Base-by-base conservation (phyloP, 2,888 invertebrate genomes). In the Dasypolia templi region DNA sequence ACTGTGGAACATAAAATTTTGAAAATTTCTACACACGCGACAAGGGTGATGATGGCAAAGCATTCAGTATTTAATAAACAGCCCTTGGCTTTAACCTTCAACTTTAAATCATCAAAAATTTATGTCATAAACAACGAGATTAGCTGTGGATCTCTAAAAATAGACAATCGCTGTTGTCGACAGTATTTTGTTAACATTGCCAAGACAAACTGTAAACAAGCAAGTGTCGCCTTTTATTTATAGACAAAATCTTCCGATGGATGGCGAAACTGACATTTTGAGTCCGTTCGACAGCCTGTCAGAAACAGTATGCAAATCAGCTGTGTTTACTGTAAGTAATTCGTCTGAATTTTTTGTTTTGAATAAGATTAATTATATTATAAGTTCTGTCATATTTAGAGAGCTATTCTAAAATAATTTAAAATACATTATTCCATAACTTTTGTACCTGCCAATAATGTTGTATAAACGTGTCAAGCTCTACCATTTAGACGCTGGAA, bases 301-400 rank as follows among this genome's bases (percentile, higher is more conserved):
- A 69, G 65, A 39, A 73, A 39, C 73, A 80, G 42, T 81, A 81
- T 84, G 84, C 81, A 69, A 81, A 81, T 68, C 58, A 46, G 72
- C 58, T 49, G 39, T 83, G 75, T 80, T 79, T 62, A 73, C 79
- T 56, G 71, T 71, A 56, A 66, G 35, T 55, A 66, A 81, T 68
- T 81, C 64, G 35, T 65, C 84, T 29, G 68, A 79, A 68, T 84
- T 79, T 58, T 67, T 80, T 79, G 83, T 70, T 80, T 64, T 67
- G 73, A 83, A 80, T 73, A 79, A 72, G 74, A 83, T 80, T 80
- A 64, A 80, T 80, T 83, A 79, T 59, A n/a, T n/a, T n/a, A n/a
- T 72, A 61, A 80, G 83, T 65, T 53, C 67, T 79, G 44, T 26
- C 61, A 63, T n/a, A n/a, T n/a, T n/a, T n/a, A n/a, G n/a, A n/a